Conservation (phyloP, 1,140 invertebrate species). For the Hetaerina americana region DNA sequence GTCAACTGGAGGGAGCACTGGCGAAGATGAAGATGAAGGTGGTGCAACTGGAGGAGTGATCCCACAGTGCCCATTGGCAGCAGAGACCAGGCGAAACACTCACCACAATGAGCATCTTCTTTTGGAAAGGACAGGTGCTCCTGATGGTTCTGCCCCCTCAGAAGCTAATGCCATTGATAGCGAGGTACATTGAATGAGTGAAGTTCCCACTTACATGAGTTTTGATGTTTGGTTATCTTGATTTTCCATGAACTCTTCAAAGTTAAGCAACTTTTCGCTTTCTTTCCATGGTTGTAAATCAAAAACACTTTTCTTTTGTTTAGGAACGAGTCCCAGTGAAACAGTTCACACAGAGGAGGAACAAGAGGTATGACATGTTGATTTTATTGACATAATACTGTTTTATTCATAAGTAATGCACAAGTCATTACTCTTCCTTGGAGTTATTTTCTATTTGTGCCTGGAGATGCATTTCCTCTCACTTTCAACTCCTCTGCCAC, state of each 20-base stretch:
- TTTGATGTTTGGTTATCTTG: no score
- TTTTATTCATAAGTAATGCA: background rate
- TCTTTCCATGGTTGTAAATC: no score
- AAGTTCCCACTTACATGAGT: no score
- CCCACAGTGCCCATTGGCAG: conserved; percentile 19
- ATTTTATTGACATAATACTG: background rate
- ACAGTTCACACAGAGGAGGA: conserved; percentile 26
- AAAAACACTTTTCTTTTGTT: conserved; percentile 22
- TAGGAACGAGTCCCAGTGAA: conserved; percentile 24
- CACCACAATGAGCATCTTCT: conserved; percentile 38
- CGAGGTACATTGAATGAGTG: conserved; percentile 19
- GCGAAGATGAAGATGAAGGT: conserved; percentile 47
- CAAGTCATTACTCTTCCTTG: background rate
- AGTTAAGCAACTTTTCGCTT: no score
- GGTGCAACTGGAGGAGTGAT: conserved; percentile 31
- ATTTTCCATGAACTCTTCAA: no score
- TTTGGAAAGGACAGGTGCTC: conserved; percentile 17
- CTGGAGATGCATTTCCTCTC: background rate
- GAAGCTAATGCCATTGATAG: background rate
- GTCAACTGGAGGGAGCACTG: conserved; percentile 50
- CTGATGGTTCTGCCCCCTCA: background rate
- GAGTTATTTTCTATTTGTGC: background rate
- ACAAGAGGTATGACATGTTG: conserved; percentile 23
- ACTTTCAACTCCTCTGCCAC: background rate
- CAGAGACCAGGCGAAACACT: conserved; percentile 36